Evolutionary conservation across 2,113 vertebrate species (phyloP), one percentile per base, ranked within the genome.

Genomic region (Spheniscus mendiculus): DNA sequence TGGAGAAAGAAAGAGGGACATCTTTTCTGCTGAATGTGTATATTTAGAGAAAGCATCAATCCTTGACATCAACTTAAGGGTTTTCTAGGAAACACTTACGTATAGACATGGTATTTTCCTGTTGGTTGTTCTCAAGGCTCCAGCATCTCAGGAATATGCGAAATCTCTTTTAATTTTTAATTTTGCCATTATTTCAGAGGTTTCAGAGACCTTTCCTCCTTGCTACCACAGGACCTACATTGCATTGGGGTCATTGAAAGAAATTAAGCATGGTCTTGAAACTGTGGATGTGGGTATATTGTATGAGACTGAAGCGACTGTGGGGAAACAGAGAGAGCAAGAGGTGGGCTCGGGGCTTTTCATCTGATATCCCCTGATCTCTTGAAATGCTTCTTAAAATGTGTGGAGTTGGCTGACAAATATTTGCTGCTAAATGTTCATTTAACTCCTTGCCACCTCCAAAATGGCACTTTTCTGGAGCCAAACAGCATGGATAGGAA

Each of bases 141-240:
- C 44, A 78, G 25, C 45, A 53, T 71, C 19, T 92, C 47, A 21
- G 10, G 47, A 89, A 62, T 89, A 56, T 15, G 27, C 4, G 6
- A 83, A 71, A 82, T 83, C 15, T 67, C 27, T 70, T 63, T 12
- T 52, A 21, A 45, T 62, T 92, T 62, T 63, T 22, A 32, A 36
- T 61, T 61, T 89, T 86, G 23, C 42, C n/a, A 0, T 77, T 45
- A 30, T 73, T 66, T 89, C 32, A 44, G 65, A 74, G 25, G 18
- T 69, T 78, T 84, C 45, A 32, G 50, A 42, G 25, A 47, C n/a
- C n/a, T 16, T 92, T 82, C 38, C 25, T 96, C 21, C 38, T n/a
- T 80, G 22, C 58, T 61, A 1, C 53, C 0, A 0, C 40, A 86
- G 66, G 59, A 76, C 52, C 30, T 82, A 10, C 38, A 21, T 53